Evolutionary conservation across 2,113 vertebrate genomes (phyloP), one percentile per base, ranked within the genome.

Genomic region (Grallaria varia): DNA sequence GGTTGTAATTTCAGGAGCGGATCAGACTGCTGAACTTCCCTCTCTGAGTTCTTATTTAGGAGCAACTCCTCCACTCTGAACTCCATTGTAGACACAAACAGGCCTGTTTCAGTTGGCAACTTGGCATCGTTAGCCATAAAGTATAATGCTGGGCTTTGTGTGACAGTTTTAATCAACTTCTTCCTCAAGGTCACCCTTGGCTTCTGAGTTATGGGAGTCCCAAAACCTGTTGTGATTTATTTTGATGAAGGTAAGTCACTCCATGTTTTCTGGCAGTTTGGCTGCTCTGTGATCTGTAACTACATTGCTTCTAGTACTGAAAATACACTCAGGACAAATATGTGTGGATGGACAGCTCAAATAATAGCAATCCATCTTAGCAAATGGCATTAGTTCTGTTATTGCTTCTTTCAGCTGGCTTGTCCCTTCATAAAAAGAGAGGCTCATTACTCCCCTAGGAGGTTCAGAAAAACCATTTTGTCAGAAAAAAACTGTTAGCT

Each of bases 91-190:
- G 84, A 80, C 63, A 73, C 25, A 72, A 62, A 18, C 63, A 76
- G 58, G 47, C 79, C 22, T 25, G 69, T 71, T 92, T 95, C 90
- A 84, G 49, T 25, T 85, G 90, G 89, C 67, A 94, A 23, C 45
- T 72, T 90, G 73, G 91, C 79, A 55, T 95, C 68, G 28, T 93
- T 95, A 95, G 81, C 89, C 63, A 58, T 96, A 90, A 97, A 96
- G 67, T 83, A 79, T 73, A 95, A 96, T 6, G 1, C 80, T 84
- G 94, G 89, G 85, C 86, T 95, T 62, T 89, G 64, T 91, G 79
- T 96, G 95, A 94, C 95, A 95, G 89, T 66, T 97, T 85, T 95
- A 96, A 97, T 97, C 97, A 96, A 93, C 95, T 97, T 96, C 89
- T 97, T 63, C 76, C 77, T 89, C 96, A 97, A 97, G 96, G 97